Evolutionary conservation across 2,113 vertebrate genomes (phyloP).

Genomic region (Cathartes aura): DNA sequence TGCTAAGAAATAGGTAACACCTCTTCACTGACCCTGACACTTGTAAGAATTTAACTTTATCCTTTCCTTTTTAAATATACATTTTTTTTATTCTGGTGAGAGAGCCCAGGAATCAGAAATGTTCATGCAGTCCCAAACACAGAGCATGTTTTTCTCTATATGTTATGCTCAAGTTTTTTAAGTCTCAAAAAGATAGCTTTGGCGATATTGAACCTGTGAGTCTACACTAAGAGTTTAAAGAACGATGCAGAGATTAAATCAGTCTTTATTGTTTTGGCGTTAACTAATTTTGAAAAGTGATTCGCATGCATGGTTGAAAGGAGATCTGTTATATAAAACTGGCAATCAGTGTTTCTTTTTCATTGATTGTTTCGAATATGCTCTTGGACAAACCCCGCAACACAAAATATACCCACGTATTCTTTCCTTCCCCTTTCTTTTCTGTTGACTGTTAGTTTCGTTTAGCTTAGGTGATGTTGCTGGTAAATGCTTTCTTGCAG

Average conservation of each 20-base stretch:
- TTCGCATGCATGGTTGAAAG: neutral
- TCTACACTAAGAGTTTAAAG: neutral
- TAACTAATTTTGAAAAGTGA: neutral
- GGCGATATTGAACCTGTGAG: neutral
- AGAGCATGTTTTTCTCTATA: fast-evolving
- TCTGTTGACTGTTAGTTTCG: neutral
- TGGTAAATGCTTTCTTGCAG: neutral
- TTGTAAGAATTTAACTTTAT: neutral
- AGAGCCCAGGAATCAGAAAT: neutral
- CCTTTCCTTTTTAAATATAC: neutral
- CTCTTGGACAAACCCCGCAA: neutral
- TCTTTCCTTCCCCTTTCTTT: neutral
- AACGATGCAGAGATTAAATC: neutral
- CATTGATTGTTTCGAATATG: neutral
- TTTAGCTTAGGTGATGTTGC: neutral
- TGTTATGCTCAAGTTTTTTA: neutral
- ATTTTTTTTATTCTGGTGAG: neutral
- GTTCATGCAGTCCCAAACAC: neutral
- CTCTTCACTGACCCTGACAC: neutral
- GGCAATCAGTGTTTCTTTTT: neutral
- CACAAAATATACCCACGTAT: neutral
- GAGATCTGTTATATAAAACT: neutral
- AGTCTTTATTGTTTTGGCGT: neutral
- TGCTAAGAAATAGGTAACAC: neutral
- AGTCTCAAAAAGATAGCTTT: neutral